Evolutionary conservation across 2,888 invertebrate species (phyloP).

Genomic region (Morinoia aosen): DNA sequence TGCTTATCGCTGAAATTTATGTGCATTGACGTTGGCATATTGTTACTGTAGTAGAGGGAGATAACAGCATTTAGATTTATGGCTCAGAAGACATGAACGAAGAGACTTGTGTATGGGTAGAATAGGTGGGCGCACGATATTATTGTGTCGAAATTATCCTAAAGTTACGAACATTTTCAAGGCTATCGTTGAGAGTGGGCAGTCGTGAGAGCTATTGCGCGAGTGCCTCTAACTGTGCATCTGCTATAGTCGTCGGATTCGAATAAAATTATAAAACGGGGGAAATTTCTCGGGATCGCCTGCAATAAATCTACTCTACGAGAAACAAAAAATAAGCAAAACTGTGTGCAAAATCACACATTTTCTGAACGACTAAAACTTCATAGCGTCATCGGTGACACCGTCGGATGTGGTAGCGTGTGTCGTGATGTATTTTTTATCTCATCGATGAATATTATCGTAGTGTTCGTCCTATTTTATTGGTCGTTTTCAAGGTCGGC

Average conservation of each 20-base stretch:
- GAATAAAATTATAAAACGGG: neutral
- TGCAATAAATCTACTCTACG: neutral
- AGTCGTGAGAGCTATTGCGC: neutral
- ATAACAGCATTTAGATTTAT: neutral
- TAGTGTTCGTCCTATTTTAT: too few relatives aligned
- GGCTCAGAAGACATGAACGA: neutral
- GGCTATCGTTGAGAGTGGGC: neutral
- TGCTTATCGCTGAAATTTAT: conserved; percentile 39
- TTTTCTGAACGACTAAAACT: neutral
- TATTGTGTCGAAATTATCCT: neutral
- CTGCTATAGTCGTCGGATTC: neutral
- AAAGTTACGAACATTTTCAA: neutral
- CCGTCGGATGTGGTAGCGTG: neutral
- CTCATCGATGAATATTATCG: too few relatives aligned
- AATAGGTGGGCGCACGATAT: neutral
- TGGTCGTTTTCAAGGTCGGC: too few relatives aligned
- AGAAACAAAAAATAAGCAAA: neutral
- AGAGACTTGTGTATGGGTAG: neutral
- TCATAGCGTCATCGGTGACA: neutral
- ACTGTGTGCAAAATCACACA: neutral
- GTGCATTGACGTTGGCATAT: neutral
- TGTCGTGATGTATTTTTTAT: too few relatives aligned
- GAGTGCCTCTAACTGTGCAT: neutral
- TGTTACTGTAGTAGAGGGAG: neutral
- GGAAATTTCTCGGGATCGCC: neutral